Base-by-base conservation (phyloP, 2,888 invertebrate genomes). In the Palloptera scutellata region DNA sequence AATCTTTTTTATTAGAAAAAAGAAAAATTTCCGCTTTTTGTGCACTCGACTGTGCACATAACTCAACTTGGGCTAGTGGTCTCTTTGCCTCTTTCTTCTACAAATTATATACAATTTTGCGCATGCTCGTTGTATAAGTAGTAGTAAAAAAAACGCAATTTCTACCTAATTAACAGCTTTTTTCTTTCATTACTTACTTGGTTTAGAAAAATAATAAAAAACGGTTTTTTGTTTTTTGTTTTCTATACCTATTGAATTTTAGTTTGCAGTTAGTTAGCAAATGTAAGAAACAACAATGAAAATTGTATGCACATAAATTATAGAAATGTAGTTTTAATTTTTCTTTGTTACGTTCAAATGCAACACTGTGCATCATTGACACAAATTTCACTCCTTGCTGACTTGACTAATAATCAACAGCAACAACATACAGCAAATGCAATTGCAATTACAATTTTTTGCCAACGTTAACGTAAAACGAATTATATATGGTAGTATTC, bases 331-430 rank as follows among this genome's bases (percentile, higher is more conserved):
- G 20, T 57, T 57, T 57, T 40, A 30, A 30, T 57, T 48, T 48
- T 48, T 15, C 15, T 15, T 53, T 19, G 48, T 19, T 15, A 6
- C 13, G 12, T 6, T n/a, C 53, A 53, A 53, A 11, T 53, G 17
- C 57, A 57, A 41, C 53, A 17, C 13, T 30, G 40, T 42, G 30
- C 60, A 65, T 30, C 30, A 30, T 42, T 59, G 52, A 60, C 53
- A 60, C 53, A 54, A 60, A 58, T 64, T 64, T 65, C 60, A 53
- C 65, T 45, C n/a, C 1, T 30, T 40, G 42, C 40, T 60, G 65
- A 1, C 12, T 64, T 57, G 45, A 55, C 55, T 54, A 55, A 48
- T 30, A 43, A 10, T 20, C 55, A 51, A 43, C 20, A 45, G 8
- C 17, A 42, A 13, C 43, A n/a, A 10, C 15, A 12, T 15, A 10